Evolutionary conservation across 2,888 invertebrate species (phyloP).

Genomic region (Itoplectis maculator): DNA sequence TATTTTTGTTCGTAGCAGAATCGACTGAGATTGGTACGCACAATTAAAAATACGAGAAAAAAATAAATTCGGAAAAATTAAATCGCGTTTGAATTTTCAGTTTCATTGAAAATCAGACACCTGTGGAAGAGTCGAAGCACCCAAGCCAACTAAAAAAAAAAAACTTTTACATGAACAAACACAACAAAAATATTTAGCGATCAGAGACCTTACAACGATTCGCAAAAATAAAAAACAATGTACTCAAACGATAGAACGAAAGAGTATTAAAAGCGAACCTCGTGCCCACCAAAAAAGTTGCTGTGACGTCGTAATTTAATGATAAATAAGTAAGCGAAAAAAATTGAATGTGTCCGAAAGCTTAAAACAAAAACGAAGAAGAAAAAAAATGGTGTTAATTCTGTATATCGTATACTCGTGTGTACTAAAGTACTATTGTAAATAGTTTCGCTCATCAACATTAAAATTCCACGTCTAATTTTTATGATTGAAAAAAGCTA

Average conservation of each 20-base stretch:
- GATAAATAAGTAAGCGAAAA: conserved; percentile 29
- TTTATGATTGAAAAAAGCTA: not conserved
- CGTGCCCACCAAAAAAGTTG: conserved; percentile 44
- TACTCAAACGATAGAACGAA: conserved; percentile 7
- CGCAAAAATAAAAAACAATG: conserved; percentile 9
- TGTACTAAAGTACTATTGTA: conserved; percentile 53
- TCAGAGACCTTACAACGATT: conserved; percentile 29
- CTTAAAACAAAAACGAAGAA: conserved; percentile 29
- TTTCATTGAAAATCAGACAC: conserved; percentile 4
- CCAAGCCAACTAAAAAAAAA: conserved; percentile 19
- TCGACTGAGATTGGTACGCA: conserved; percentile 56
- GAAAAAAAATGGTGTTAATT: conserved; percentile 45
- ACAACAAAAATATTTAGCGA: conserved; percentile 21
- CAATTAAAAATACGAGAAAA: conserved; percentile 47
- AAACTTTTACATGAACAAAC: conserved; percentile 31
- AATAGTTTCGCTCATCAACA: conserved; percentile 50
- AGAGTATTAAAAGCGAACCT: conserved; percentile 19
- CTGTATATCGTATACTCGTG: conserved; percentile 40
- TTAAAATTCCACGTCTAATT: not conserved
- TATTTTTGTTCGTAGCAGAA: conserved; percentile 33
- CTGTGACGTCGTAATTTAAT: conserved; percentile 56
- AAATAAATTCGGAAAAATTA: conserved; percentile 8
- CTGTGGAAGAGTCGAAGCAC: conserved; percentile 40
- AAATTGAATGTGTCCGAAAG: conserved; percentile 39
- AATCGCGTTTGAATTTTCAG: conserved; percentile 10